These are phyloP conservation scores for Spea multiplicata DNA, from an alignment of 2,113 vertebrate genomes.

Conservation along the genomic window DNA sequence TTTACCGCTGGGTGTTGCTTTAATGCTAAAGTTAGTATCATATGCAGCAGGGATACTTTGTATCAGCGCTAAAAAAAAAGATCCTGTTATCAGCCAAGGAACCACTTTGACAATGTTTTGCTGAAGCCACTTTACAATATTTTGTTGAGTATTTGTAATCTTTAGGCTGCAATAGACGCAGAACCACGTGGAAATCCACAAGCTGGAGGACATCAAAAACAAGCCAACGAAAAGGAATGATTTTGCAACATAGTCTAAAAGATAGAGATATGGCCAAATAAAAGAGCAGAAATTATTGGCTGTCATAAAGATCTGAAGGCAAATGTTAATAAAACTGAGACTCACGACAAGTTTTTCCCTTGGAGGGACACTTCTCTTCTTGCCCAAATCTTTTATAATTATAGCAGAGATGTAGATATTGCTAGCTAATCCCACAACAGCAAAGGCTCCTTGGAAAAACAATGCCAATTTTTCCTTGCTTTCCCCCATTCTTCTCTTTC, in stretches of 20 bases:
- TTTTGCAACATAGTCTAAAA: not conserved
- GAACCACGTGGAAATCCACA: slow-evolving; percentile 14
- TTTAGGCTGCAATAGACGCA: slow-evolving; percentile 9
- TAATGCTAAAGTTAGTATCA: not conserved
- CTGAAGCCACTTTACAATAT: not conserved
- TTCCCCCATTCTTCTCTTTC: not conserved
- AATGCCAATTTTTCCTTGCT: not conserved
- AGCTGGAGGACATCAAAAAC: not conserved
- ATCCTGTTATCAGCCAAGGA: not conserved
- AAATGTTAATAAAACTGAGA: slow-evolving; percentile 1
- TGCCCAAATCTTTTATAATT: not conserved
- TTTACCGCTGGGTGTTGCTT: not conserved
- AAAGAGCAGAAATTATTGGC: not conserved
- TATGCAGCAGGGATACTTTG: not conserved
- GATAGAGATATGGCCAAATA: not conserved
- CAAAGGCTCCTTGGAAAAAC: not conserved
- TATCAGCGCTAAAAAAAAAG: not conserved
- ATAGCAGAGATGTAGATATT: not conserved
- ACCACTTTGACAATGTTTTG: not conserved
- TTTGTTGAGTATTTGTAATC: not conserved
- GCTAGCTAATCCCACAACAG: not conserved
- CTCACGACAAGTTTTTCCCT: not conserved
- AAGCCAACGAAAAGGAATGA: not conserved
- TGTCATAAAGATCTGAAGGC: not conserved
- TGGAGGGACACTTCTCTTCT: not conserved